Evolutionary conservation across 2,113 vertebrate genomes (phyloP).

Genomic region (Cairina moschata): DNA sequence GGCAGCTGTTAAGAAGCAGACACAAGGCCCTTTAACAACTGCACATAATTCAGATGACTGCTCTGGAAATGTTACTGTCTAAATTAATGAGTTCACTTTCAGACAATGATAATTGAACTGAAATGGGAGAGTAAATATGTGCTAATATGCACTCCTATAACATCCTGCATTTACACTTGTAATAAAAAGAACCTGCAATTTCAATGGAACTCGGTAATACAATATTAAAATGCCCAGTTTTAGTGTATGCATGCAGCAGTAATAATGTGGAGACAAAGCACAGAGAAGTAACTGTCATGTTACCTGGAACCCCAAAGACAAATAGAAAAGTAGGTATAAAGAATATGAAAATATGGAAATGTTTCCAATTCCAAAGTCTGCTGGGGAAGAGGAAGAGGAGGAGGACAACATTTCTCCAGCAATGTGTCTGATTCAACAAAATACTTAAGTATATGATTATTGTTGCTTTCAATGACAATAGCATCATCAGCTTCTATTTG

Average conservation of each 20-base stretch:
- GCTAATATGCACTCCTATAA: neutral
- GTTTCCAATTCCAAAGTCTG: neutral
- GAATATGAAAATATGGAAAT: neutral
- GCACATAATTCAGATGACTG: neutral
- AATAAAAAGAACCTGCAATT: neutral
- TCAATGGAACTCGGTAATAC: neutral
- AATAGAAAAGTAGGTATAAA: neutral
- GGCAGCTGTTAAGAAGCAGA: conserved; percentile 6
- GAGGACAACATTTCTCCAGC: neutral
- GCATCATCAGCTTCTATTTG: neutral
- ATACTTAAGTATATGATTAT: neutral
- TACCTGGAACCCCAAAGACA: neutral
- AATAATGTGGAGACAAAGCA: neutral
- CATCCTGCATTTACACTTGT: neutral
- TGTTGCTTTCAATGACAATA: neutral
- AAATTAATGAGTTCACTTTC: neutral
- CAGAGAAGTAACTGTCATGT: neutral
- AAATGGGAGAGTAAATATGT: neutral
- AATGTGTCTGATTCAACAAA: neutral
- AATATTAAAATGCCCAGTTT: neutral
- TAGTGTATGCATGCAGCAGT: neutral
- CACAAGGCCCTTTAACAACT: neutral
- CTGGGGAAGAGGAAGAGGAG: neutral
- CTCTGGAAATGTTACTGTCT: neutral
- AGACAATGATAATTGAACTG: neutral